Evolutionary conservation across 2,797 vertebrate genomes (phyloP), one percentile per base, ranked within the genome.

Genomic region (Graptemys geographica): DNA sequence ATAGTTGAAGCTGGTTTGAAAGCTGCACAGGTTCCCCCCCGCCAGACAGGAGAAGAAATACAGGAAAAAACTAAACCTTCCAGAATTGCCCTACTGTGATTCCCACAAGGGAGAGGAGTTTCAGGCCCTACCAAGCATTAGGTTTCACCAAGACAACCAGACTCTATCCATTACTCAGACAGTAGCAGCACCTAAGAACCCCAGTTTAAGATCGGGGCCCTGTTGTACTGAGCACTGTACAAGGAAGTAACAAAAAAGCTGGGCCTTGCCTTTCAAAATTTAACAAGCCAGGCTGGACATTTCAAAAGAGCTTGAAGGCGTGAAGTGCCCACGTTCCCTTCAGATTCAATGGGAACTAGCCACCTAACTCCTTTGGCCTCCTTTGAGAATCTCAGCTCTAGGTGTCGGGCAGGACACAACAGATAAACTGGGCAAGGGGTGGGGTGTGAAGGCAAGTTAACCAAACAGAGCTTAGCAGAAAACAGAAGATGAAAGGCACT

Each of bases 1-100:
- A 96, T 92, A 93, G 84, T 97, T 93, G 96, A 79, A 89, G 88
- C 81, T 86, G 94, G 89, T 92, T 93, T 97, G 97, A 97, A 97
- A 97, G 93, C 91, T 95, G 79, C 91, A 84, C 80, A 13, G 0
- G 41, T 41, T 41, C 41, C 41, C 41, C 41, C 5, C 41, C 41
- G 5, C 23, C 55, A 89, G 96, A 95, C 37, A 83, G 93, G 81
- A 76, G 12, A 56, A 69, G 88, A 94, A 96, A 95, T 83, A 69
- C n/a, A 51, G 3, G 12, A 31, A 0, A 83, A 96, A 95, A 91
- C 81, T 83, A 86, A 90, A 53, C 37, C 91, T 93, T 96, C 79
- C 69, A 89, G 86, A 96, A 41, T 78, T 94, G 88, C 88, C 56
- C 89, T 9, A 0, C 76, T 92, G 1, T 79, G 84, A 87, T 84